Evolutionary conservation across 2,113 vertebrate species (phyloP), one percentile per base, ranked within the genome.

Genomic region (Coracopsis vasa): DNA sequence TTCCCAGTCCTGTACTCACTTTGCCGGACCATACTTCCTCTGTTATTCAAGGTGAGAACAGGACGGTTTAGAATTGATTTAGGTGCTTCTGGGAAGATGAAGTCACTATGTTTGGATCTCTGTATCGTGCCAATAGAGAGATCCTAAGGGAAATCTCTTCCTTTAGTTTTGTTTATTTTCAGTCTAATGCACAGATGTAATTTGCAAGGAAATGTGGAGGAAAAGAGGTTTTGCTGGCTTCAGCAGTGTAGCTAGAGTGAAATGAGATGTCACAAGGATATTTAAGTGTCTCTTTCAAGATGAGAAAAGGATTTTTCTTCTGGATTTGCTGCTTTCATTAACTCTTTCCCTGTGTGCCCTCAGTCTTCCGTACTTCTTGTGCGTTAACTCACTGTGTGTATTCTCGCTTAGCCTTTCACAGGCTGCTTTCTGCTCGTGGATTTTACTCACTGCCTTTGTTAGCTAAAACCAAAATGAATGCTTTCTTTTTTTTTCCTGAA

Each of bases 81-180:
- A 84, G 92, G 81, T 91, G 91, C 90, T 96, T 92, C 90, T 81
- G 96, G 95, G 94, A 81, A 96, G 96, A 95, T 96, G 96, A 97
- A 93, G 92, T 97, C 96, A 96, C 91, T 48, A 1, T 95, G 86
- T 96, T 96, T 96, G 96, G 65, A 91, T 85, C 86, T 92, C 56
- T 81, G 61, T 51, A 17, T 71, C 10, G 28, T 97, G 96, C 91
- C 91, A 95, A 7, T 41, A 62, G 91, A 93, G 91, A 80, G 91
- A 85, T 97, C 96, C 95, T 96, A 69, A 28, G 95, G 96, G 96
- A 97, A 96, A 95, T 95, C 86, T 96, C 96, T 96, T 95, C 95
- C 95, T 94, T 91, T 69, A 45, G 77, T 60, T 93, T 92, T 95
- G 94, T 96, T 97, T 96, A 65, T 88, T 56, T 84, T 93, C 95